These are phyloP conservation scores for Hermatobates lingyangjiaoensis DNA, from an alignment of 1,140 invertebrate genomes.

Conservation along the genomic window DNA sequence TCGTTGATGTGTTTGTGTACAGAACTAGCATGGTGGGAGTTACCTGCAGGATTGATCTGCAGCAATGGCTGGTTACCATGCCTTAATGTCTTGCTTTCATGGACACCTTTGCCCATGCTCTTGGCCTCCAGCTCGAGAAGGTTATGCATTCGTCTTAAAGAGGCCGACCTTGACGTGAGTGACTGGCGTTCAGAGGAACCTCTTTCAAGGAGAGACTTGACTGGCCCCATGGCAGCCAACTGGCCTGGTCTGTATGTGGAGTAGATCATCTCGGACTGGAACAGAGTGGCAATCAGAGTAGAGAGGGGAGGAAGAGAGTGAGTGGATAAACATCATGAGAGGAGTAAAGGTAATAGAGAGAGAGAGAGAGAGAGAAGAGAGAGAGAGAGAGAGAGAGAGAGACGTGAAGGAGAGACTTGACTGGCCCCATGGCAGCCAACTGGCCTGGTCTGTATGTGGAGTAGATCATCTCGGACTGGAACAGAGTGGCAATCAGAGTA, in stretches of 20 bases:
- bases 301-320: not conserved
- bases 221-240: conserved; percentile 15
- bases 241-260: conserved; percentile 17
- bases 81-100: not conserved
- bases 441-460: conserved; percentile 17
- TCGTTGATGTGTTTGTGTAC: too few relatives aligned
- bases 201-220: conserved; percentile 12
- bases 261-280: conserved; percentile 6
- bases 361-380: not conserved
- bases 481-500: not conserved
- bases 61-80: conserved; percentile 1
- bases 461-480: conserved; percentile 6
- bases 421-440: not conserved
- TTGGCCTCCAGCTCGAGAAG: conserved; percentile 20
- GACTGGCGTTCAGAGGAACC: conserved; percentile 5
- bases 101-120: conserved; percentile 15
- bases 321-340: not conserved
- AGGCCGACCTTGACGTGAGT: conserved; percentile 17
- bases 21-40: too few relatives aligned
- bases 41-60: conserved; percentile 21
- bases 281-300: not conserved
- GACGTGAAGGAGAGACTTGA: not conserved
- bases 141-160: conserved; percentile 18
- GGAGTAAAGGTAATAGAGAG: not conserved
- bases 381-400: not conserved